A percentile compares a stretch with the other conserved stretches of the same genome.
These are phyloP conservation scores for Kudoa iwatai DNA, from an alignment of 30 jellyfish, hydroid and myxozoan species.

Conservation along the genomic window DNA sequence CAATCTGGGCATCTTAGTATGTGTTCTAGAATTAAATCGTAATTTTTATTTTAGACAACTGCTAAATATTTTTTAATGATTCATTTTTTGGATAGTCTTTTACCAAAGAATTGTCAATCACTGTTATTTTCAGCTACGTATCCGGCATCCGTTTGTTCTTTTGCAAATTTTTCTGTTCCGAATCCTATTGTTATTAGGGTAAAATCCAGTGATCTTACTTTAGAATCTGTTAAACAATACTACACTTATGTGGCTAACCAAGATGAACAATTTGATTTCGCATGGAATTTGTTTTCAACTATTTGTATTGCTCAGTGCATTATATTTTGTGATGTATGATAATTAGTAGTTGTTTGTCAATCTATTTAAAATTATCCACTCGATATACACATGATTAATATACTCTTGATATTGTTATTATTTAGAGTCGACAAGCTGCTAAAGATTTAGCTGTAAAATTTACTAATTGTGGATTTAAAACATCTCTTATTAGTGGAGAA, in stretches of 20 bases:
- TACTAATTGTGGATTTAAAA: constrained; percentile 63
- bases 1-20: constrained; percentile 91
- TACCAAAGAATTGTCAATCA: constrained; percentile 22
- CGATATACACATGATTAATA: too few species aligned
- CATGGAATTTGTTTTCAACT: constrained; percentile 39
- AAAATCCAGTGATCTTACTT: constrained; percentile 38
- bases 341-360: not conserved
- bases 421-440: constrained; percentile 33
- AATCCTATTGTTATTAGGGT: constrained; percentile 40
- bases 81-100: constrained; percentile 1
- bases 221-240: constrained; percentile 45
- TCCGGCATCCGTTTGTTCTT: constrained; percentile 24
- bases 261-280: constrained; percentile 35
- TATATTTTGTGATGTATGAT: constrained; percentile 79
- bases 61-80: not conserved
- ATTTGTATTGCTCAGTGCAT: constrained; percentile 53
- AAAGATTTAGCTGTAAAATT: constrained; percentile 37
- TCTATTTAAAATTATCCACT: not conserved
- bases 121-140: constrained; percentile 68
- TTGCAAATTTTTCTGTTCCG: constrained; percentile 23
- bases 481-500: constrained; percentile 61
- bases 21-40: constrained; percentile 26
- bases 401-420: not conserved
- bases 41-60: constrained; percentile 2
- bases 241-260: constrained; percentile 26